Percentiles rank a stretch among this genome's conserved stretches.
Evolutionary conservation across 2,797 vertebrate species (phyloP).

Genomic region (Picus viridis): DNA sequence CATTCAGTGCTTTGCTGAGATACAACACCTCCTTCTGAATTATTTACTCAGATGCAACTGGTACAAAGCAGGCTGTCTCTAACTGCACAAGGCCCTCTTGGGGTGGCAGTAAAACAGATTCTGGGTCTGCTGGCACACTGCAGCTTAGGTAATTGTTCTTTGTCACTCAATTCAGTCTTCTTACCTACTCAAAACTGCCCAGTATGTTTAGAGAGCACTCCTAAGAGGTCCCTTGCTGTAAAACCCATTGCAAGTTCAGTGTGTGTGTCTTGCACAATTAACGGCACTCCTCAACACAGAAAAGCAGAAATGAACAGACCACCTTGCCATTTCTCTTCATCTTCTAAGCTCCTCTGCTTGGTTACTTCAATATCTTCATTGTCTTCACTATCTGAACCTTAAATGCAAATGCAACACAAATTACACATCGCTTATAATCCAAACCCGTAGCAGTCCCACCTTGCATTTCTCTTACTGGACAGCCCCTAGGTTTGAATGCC

Average conservation of each 20-base stretch:
- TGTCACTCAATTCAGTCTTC: background rate
- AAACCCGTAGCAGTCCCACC: background rate
- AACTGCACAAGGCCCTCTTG: background rate
- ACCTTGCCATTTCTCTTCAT: background rate
- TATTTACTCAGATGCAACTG: background rate
- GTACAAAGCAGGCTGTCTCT: background rate
- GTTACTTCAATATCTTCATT: constrained; percentile 39
- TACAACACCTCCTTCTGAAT: background rate
- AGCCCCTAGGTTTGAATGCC: background rate
- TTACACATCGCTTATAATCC: background rate
- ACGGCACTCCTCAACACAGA: background rate
- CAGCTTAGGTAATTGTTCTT: background rate
- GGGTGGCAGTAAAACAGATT: background rate
- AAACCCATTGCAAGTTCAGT: background rate
- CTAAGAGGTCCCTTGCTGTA: background rate
- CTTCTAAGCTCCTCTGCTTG: constrained; percentile 31
- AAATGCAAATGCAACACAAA: constrained; percentile 11
- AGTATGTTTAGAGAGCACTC: background rate
- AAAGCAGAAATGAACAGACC: background rate
- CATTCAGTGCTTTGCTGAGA: background rate
- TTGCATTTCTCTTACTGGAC: background rate
- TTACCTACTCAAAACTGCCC: background rate
- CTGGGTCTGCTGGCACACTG: background rate
- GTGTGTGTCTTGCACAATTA: background rate
- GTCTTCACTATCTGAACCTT: constrained; percentile 65